Base-by-base conservation (phyloP, 2,888 invertebrate genomes). In the Drosophila phalerata region DNA sequence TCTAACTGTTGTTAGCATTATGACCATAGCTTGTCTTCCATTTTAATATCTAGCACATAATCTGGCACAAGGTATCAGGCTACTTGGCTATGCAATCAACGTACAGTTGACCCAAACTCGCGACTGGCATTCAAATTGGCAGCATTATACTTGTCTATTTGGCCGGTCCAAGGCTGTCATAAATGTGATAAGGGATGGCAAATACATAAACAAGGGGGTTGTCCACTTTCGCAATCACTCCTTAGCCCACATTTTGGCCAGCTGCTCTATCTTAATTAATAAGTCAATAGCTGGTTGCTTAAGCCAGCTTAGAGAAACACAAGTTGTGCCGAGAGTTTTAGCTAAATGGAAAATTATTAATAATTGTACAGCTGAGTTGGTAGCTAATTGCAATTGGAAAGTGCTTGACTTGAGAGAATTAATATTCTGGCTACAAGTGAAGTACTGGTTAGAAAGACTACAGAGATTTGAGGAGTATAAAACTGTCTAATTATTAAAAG, bases 91-190 rank as follows among this genome's bases (percentile, higher is more conserved):
- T 85, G 85, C 84, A 79, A 69, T 43, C 25, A 47, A 19, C 85
- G 75, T 81, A 45, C 55, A 47, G 43, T 61, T 69, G 61, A 64
- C 47, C 78, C 66, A 61, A 61, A 61, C 53, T 61, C 63, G 76
- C 71, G 85, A 56, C 69, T 68, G 77, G 89, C 85, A 85, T 85
- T 85, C 82, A 89, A 89, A 85, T 85, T 89, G 84, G 72, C 72
- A 69, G 58, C 69, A 74, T 77, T 69, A 77, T 60, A 64, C 32
- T 64, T 65, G 69, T 58, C 67, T 49, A 62, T 84, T 68, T 61
- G 67, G 60, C 62, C 48, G 55, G 63, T 65, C 60, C 47, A 57
- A 48, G 66, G 55, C 82, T 85, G 85, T 84, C 89, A 84, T 87
- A 82, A 87, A 76, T 89, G 70, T 84, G 84, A 84, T 79, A 84